phyloP scores from a whole-genome alignment of 2,888 invertebrate genomes.

The Peribatodes rhomboidaria region DNA sequence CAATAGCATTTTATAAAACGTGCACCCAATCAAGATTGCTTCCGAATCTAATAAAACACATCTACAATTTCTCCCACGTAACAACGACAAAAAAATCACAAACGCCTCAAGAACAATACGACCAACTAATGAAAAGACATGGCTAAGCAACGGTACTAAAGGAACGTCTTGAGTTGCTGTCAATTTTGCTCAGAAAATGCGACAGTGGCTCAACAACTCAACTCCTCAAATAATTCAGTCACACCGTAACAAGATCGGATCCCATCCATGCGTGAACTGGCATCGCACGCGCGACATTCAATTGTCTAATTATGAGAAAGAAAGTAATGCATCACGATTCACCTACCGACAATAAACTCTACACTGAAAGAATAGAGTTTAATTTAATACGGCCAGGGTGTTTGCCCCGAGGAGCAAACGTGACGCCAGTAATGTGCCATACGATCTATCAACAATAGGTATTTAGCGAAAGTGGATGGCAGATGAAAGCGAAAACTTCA shows the following conservation, averaged over 20 bases:
- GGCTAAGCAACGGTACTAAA: neutral
- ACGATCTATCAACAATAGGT: slow-evolving; percentile 55
- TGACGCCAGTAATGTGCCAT: slow-evolving; percentile 48
- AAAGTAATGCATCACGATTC: slow-evolving; percentile 48
- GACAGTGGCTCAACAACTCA: neutral
- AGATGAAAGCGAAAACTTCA: slow-evolving; percentile 56
- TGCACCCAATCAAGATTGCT: slow-evolving; percentile 4
- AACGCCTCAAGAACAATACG: slow-evolving; percentile 27
- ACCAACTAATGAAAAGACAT: neutral
- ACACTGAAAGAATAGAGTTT: slow-evolving; percentile 24
- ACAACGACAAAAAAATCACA: slow-evolving; percentile 18
- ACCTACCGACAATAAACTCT: slow-evolving; percentile 30
- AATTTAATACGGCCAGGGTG: slow-evolving; percentile 17
- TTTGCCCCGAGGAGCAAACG: slow-evolving; percentile 49
- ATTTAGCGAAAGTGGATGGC: slow-evolving; percentile 58
- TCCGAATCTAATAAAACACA: slow-evolving; percentile 20
- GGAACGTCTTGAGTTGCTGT: neutral
- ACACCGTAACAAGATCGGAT: slow-evolving; percentile 31
- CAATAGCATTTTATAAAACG: neutral
- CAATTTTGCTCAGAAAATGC: neutral
- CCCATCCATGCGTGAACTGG: slow-evolving; percentile 46
- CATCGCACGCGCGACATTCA: slow-evolving; percentile 54
- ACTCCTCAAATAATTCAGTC: neutral
- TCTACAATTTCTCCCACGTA: slow-evolving; percentile 41
- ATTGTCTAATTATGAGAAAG: slow-evolving; percentile 57